Conservation (phyloP, 2,113 vertebrate genomes). For the Polypterus bichir region DNA sequence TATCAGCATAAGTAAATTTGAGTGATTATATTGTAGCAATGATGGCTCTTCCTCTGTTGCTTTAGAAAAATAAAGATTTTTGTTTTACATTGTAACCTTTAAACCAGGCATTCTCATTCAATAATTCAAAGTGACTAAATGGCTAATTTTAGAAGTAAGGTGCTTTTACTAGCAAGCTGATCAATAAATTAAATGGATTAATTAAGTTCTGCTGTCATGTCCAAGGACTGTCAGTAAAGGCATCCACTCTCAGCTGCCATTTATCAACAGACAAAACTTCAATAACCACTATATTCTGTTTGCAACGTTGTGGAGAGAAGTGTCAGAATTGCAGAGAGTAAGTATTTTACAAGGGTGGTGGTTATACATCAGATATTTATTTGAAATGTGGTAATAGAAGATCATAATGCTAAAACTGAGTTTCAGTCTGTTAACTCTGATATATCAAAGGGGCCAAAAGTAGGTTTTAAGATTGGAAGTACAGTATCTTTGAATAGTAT, state of each 20-base stretch:
- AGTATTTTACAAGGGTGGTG: constrained; percentile 31
- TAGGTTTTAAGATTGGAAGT: no score
- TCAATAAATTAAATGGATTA: constrained; percentile 52
- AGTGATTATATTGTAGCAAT: no score
- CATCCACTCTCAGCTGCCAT: constrained; percentile 18
- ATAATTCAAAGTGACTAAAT: constrained; percentile 14
- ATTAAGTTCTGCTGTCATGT: constrained; percentile 44
- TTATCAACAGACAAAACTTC: constrained; percentile 15
- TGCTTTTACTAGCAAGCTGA: constrained; percentile 42
- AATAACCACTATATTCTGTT: neutral
- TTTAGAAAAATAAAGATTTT: no score
- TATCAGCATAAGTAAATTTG: no score
- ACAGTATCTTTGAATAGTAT: no score
- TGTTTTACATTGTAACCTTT: neutral
- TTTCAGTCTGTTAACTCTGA: constrained; percentile 5
- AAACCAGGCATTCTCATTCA: neutral
- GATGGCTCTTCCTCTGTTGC: no score
- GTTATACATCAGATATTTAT: constrained; percentile 31
- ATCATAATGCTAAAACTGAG: constrained; percentile 28
- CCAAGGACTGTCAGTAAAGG: constrained; percentile 28
- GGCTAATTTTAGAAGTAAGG: constrained; percentile 32
- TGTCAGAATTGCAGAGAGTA: constrained; percentile 4
- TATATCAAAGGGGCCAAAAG: no score
- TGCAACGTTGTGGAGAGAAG: constrained; percentile 18
- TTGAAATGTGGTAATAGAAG: constrained; percentile 22